Evolutionary conservation across 2,888 invertebrate species (phyloP).

Genomic region (Netelia fuscicornis): DNA sequence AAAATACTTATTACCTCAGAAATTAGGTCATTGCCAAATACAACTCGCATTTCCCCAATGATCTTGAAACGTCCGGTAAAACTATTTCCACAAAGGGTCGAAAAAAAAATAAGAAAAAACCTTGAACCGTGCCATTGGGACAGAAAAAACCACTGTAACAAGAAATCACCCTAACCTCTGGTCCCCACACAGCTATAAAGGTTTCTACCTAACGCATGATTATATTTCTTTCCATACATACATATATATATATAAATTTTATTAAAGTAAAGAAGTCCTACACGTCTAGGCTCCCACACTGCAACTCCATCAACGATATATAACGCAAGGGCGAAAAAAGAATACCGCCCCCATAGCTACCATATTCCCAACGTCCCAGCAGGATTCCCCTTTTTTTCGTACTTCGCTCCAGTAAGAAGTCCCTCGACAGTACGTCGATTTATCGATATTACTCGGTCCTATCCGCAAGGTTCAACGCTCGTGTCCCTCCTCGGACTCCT

Average conservation of each 20-base stretch:
- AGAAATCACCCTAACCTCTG: conserved; percentile 40
- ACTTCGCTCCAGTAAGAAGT: conserved; percentile 69
- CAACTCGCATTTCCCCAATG: neutral
- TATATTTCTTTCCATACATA: neutral
- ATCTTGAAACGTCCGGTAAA: neutral
- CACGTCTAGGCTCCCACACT: conserved; percentile 28
- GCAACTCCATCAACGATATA: conserved; percentile 9
- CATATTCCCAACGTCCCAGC: conserved; percentile 61
- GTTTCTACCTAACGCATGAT: neutral
- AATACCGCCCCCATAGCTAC: conserved; percentile 58
- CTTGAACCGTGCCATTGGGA: neutral
- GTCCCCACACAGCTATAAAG: conserved; percentile 26
- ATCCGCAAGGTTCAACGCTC: conserved; percentile 14
- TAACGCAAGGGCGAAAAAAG: conserved; percentile 35
- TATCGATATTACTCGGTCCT: conserved; percentile 77
- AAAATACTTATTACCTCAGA: no score
- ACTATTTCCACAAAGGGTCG: neutral
- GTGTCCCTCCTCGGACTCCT: conserved; percentile 8
- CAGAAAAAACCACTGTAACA: conserved; percentile 2
- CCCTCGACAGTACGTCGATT: conserved; percentile 72
- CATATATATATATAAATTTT: conserved; percentile 26
- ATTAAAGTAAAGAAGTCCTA: conserved; percentile 33
- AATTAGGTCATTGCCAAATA: no score
- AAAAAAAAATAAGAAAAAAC: neutral
- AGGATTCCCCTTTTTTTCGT: conserved; percentile 72